Evolutionary conservation across 2,888 invertebrate genomes (phyloP), one percentile per base, ranked within the genome.

Genomic region (Drosophila helvetica): DNA sequence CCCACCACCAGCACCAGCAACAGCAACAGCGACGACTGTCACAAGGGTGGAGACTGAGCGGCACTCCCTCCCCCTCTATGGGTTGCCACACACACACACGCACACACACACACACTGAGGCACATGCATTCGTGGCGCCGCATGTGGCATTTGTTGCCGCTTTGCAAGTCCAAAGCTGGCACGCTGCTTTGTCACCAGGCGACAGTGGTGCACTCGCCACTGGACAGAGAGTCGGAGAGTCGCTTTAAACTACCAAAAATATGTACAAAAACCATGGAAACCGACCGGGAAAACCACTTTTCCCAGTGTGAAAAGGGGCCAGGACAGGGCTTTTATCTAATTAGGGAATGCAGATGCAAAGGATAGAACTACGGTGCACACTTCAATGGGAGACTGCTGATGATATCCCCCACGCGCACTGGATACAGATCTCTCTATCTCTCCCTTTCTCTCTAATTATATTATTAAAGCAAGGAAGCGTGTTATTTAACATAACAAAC

Each of bases 241-340:
- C 30, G 47, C 58, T 52, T 17, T 42, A 48, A 69, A 52, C 22
- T 27, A 51, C 51, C 55, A 64, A 61, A 66, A 46, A 45, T 54
- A 69, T 69, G 63, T 59, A 19, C 22, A 53, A 54, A 54, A 76
- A 74, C 80, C 73, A 71, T 68, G 83, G 71, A 72, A 83, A 73
- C 81, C 38, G 38, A 38, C 38, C 38, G n/a, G 38, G 38, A 38
- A 38, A 38, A 15, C 38, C 38, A 7, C 38, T n/a, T 38, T 38
- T 6, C 38, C 38, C 38, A n/a, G 15, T 38, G 38, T 56, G 43
- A 54, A 53, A 57, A 64, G 58, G 38, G 30, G 25, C n/a, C n/a
- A n/a, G n/a, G n/a, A n/a, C n/a, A n/a, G 18, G 30, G 22, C 42
- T 27, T 48, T 64, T 48, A 48, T 67, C 65, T 77, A 80, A 80